These are phyloP conservation scores for Diuraphis noxia DNA, from an alignment of 1,140 invertebrate genomes.

Conservation along the genomic window DNA sequence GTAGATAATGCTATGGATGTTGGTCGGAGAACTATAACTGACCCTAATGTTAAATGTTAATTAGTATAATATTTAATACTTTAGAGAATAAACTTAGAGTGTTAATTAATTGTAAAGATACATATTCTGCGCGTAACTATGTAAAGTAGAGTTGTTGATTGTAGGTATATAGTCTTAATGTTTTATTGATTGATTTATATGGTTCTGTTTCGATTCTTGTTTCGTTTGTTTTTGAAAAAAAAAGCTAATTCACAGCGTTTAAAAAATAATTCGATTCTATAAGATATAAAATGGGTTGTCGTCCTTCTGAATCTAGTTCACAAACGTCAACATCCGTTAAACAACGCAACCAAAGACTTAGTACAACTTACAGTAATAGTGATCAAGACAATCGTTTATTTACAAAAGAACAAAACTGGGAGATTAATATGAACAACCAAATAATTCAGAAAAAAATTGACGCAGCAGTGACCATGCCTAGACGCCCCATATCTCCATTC, in stretches of 20 bases:
- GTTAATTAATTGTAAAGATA: neutral
- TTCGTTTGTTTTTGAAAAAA: neutral
- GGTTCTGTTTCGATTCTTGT: neutral
- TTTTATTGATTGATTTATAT: neutral
- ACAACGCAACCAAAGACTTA: neutral
- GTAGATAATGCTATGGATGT: no score
- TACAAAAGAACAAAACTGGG: neutral
- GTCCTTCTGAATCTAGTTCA: neutral
- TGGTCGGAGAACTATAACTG: no score
- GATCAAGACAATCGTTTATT: neutral
- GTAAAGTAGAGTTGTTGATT: neutral
- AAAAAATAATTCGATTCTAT: neutral
- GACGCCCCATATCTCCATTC: neutral
- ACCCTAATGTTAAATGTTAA: neutral
- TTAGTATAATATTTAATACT: neutral
- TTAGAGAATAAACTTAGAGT: neutral
- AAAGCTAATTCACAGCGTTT: neutral
- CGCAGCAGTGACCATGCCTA: neutral
- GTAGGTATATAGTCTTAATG: neutral
- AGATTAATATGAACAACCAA: neutral
- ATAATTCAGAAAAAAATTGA: conserved; percentile 13
- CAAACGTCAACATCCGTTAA: neutral
- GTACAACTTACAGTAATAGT: neutral
- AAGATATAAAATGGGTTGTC: neutral
- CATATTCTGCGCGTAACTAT: neutral